Evolutionary conservation across 2,888 invertebrate genomes (phyloP), one percentile per base, ranked within the genome.

Genomic region (Ecliptopera silaceata): DNA sequence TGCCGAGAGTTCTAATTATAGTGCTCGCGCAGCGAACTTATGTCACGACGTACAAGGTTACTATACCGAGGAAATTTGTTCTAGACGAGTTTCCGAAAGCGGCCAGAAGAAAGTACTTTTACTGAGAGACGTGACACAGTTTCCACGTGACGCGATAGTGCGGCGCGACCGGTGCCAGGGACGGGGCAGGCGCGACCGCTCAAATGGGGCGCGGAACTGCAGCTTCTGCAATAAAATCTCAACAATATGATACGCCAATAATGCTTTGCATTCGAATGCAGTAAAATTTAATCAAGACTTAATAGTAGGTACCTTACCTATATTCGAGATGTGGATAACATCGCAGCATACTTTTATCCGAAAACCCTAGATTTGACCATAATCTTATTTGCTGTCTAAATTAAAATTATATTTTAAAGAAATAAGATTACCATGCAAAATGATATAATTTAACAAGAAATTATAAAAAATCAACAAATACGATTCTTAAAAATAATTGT

Each of bases 31-130:
- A 75, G 71, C 77, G 59, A 77, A 69, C 72, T 89, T 88, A 88
- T 89, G 87, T 88, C 87, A 90, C 83, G 72, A 73, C 76, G 77
- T 75, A 84, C 85, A 86, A 87, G 86, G 85, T 86, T 88, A 84
- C 79, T 78, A 74, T 77, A 80, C 75, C 74, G 78, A 84, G 85
- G 82, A 88, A 87, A 84, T 84, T 80, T 74, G 80, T 81, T 82
- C 80, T 77, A 82, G 82, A 80, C 88, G 72, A 80, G 85, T 88
- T 89, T 91, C 87, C 82, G 88, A 89, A 89, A 88, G 87, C 87
- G 86, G 86, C 80, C 79, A 72, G 86, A 90, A 88, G 90, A 90
- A 90, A 91, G 89, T 88, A 88, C 89, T 91, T 90, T 90, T 91
- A 88, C 89, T 89, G 73, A 78, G 83, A 85, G 87, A 77, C 72